These are phyloP conservation scores for Synchiropus splendidus DNA, from an alignment of 2,113 vertebrate species.

Conservation along the genomic window DNA sequence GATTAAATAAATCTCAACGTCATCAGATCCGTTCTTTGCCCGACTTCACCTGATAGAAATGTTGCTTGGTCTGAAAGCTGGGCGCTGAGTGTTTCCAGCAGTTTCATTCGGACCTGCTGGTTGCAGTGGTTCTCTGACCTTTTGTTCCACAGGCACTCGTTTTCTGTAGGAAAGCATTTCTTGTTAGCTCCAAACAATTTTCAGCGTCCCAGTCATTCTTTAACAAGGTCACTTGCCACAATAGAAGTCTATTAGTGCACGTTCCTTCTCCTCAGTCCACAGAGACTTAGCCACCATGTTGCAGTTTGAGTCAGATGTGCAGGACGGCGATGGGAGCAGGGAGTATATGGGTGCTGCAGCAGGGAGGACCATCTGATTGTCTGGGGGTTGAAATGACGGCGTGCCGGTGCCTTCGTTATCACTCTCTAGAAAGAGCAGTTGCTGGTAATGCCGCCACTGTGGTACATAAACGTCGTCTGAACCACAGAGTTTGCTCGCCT, in stretches of 20 bases:
- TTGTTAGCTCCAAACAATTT: no score
- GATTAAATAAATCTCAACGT: no score
- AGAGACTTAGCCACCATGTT: constrained; percentile 20
- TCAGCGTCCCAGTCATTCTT: no score
- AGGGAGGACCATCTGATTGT: constrained; percentile 1
- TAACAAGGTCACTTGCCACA: constrained; percentile 18
- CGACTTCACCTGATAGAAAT: constrained; percentile 32
- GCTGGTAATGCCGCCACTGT: constrained; percentile 51
- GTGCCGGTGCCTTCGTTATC: constrained; percentile 7
- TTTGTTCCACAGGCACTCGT: constrained; percentile 48
- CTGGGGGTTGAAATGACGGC: constrained; percentile 1
- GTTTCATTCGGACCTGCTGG: constrained; percentile 35
- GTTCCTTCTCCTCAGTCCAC: constrained; percentile 48
- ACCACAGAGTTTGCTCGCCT: constrained; percentile 12
- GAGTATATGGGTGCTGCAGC: constrained; percentile 9
- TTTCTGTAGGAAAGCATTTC: constrained; percentile 21
- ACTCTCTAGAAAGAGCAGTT: constrained; percentile 48
- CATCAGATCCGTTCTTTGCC: no score
- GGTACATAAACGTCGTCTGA: constrained; percentile 22
- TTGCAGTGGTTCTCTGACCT: constrained; percentile 49
- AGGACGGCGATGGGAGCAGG: constrained; percentile 10
- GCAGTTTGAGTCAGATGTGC: constrained; percentile 7
- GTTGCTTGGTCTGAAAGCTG: constrained; percentile 25
- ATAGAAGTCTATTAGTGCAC: constrained; percentile 38
- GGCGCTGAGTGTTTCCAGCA: constrained; percentile 35